These are phyloP conservation scores for Isurus oxyrinchus DNA, from an alignment of 2,113 vertebrate genomes.

Conservation along the genomic window DNA sequence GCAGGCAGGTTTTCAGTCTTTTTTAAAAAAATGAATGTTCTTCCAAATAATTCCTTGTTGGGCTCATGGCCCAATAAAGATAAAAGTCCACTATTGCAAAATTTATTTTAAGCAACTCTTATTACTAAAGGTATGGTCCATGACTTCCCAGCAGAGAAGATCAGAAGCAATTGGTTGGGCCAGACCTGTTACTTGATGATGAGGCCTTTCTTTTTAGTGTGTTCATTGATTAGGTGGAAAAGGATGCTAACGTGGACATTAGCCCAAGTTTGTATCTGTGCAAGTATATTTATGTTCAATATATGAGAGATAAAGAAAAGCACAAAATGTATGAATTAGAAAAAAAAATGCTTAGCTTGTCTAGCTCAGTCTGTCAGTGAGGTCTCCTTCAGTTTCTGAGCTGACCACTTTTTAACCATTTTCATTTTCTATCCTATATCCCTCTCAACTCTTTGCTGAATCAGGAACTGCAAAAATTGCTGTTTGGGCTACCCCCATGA, in stretches of 20 bases:
- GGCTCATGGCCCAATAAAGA: neutral
- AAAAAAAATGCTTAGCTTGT: neutral
- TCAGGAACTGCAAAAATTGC: neutral
- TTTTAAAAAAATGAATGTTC: neutral
- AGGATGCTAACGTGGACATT: neutral
- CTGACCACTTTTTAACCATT: neutral
- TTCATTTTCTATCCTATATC: neutral
- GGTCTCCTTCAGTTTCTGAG: neutral
- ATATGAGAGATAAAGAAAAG: neutral
- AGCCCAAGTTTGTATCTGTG: neutral
- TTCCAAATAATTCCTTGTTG: neutral
- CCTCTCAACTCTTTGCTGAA: neutral
- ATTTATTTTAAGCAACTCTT: neutral
- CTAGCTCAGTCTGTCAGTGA: neutral
- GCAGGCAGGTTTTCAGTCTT: neutral
- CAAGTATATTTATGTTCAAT: neutral
- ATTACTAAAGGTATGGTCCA: neutral
- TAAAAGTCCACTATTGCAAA: neutral
- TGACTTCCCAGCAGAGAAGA: neutral
- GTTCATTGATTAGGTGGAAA: neutral
- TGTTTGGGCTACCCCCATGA: neutral
- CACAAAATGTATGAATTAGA: neutral
- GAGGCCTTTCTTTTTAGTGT: neutral
- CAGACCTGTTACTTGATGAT: neutral
- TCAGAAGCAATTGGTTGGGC: neutral